Base-by-base conservation (phyloP, 2,113 vertebrate species). In the Halichoerus grypus region DNA sequence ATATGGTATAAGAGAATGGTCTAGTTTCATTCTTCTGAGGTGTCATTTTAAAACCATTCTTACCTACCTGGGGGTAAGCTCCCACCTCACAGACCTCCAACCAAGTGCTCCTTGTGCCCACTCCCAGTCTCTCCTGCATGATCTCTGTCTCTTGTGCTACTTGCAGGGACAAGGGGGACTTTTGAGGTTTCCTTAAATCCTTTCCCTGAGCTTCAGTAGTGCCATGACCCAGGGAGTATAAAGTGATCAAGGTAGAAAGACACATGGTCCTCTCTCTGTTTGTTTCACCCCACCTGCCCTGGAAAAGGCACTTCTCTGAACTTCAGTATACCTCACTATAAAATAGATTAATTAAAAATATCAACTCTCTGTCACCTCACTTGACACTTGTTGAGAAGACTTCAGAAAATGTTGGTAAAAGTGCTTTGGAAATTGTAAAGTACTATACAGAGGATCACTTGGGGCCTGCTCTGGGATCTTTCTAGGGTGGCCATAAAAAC, bases 311-410 rank as follows among this genome's bases (percentile, higher is more conserved):
- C 24, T 28, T 63, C 33, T 94, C 53, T 91, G 61, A 81, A 28
- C 6, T 42, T 93, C 46, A 82, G 0, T 88, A 46, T 76, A n/a
- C 11, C 51, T 77, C 26, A 42, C 42, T 88, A 15, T 93, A 76
- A n/a, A 93, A 80, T 3, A 88, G 5, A 71, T 31, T 46, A 42
- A 55, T 80, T 88, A 69, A 91, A 84, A 93, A 63, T 36, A 84
- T 53, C 22, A 59, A 16, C 15, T 88, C 15, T 93, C 42, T 72
- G 71, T 39, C 36, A 76, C 28, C 12, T 82, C 28, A 15, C 21
- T 88, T 31, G 26, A 13, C 10, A 51, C 69, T 91, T 93, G 21
- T 49, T 3, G 28, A 84, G 69, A 90, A 93, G 91, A 46, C 31
- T 31, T 81, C 16, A 77, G 15, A 80, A 57, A 89, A 79, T 26